Conservation (phyloP, 2,888 invertebrate species). For the Amblyjoppa fuscipennis region DNA sequence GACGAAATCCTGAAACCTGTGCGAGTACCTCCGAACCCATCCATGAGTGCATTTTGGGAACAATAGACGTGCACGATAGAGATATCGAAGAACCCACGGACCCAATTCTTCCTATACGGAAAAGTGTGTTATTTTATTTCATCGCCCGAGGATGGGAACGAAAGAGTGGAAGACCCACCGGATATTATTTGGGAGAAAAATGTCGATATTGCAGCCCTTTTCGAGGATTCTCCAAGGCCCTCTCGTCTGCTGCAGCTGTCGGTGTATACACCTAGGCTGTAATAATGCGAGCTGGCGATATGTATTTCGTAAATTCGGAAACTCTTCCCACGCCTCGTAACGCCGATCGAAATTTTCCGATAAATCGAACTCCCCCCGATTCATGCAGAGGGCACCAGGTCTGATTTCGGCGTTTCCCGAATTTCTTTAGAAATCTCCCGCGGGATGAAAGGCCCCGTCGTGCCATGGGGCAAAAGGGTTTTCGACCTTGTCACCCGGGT, state of each 20-base stretch:
- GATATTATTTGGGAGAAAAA: conserved; percentile 59
- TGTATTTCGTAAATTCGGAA: conserved; percentile 56
- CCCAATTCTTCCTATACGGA: conserved; percentile 10
- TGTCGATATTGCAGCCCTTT: conserved; percentile 47
- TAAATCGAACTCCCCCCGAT: conserved; percentile 51
- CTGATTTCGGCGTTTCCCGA: conserved; percentile 12
- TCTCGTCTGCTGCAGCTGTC: conserved; percentile 48
- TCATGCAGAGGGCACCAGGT: neutral
- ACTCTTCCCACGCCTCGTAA: conserved; percentile 56
- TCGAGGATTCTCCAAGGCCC: conserved; percentile 5
- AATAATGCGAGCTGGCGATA: conserved; percentile 21
- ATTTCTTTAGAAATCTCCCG: conserved; percentile 47
- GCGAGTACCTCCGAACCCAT: conserved; percentile 32
- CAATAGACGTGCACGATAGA: conserved; percentile 42
- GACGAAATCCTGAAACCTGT: conserved; percentile 56
- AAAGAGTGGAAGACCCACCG: conserved; percentile 48
- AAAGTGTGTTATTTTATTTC: conserved; percentile 73
- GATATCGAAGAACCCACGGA: neutral
- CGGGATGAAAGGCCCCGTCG: conserved; percentile 37
- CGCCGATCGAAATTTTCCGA: conserved; percentile 59
- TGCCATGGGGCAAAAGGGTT: conserved; percentile 45
- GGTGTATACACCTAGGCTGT: neutral
- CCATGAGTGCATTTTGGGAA: conserved; percentile 30
- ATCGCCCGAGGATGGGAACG: conserved; percentile 28
- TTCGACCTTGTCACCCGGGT: conserved; percentile 52